Percentiles rank a stretch among this genome's conserved stretches.
phyloP scores from a whole-genome alignment of 1,140 invertebrate species.

The Zaprionus lachaisei region DNA sequence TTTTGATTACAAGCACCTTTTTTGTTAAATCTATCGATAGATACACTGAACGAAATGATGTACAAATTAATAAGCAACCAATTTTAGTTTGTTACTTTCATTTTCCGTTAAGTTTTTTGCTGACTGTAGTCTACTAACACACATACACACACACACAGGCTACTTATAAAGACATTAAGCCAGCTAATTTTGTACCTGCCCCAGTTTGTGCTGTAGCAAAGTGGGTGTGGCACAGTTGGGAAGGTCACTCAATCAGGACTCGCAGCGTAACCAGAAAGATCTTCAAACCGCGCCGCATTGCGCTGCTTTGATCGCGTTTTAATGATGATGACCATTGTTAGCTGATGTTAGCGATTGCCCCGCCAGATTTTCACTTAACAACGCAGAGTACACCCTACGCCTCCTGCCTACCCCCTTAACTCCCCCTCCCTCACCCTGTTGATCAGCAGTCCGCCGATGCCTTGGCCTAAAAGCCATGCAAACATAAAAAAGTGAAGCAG shows the following conservation, averaged over 20 bases:
- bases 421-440: neutral
- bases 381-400: slow-evolving; percentile 44
- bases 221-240: slow-evolving; percentile 54
- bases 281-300: slow-evolving; percentile 36
- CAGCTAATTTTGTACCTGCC: slow-evolving; percentile 48
- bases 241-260: slow-evolving; percentile 76
- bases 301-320: slow-evolving; percentile 78
- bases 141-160: neutral
- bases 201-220: slow-evolving; percentile 20
- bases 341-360: slow-evolving; percentile 82
- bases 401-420: neutral
- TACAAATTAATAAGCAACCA: neutral
- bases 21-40: neutral
- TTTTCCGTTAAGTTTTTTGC: neutral
- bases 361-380: slow-evolving; percentile 80
- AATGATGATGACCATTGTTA: slow-evolving; percentile 84
- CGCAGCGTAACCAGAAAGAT: slow-evolving; percentile 36
- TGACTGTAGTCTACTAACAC: neutral
- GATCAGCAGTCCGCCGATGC: slow-evolving; percentile 14
- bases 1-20: slow-evolving; percentile 81
- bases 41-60: neutral
- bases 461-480: slow-evolving; percentile 67
- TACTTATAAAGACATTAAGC: slow-evolving; percentile 81
- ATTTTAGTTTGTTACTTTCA: neutral
- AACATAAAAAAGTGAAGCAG: slow-evolving; percentile 74